Conservation (phyloP, 2,113 vertebrate genomes). For the Leuciscus idus region DNA sequence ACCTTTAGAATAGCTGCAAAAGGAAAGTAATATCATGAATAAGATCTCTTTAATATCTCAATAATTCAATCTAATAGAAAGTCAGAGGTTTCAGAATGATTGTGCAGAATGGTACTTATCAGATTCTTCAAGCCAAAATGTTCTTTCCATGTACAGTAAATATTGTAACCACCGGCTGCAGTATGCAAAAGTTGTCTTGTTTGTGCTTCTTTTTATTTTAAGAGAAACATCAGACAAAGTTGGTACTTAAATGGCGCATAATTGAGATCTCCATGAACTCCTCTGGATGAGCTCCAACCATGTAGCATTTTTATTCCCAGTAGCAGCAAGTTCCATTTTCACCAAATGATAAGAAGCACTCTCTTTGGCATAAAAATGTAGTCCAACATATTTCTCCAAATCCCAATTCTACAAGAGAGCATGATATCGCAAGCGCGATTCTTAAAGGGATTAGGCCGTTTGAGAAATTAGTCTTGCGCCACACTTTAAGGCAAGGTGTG, state of each 20-base stretch:
- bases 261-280: conserved; percentile 1
- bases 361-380: conserved; percentile 26
- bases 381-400: conserved; percentile 24
- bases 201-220: not conserved
- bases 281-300: not conserved
- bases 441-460: conserved; percentile 20
- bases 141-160: not conserved
- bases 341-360: not conserved
- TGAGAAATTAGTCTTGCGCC: conserved; percentile 29
- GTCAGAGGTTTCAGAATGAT: not conserved
- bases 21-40: not conserved
- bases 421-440: not conserved
- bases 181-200: not conserved
- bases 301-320: conserved; percentile 14
- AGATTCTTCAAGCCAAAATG: not conserved
- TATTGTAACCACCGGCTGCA: not conserved
- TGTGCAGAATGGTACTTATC: not conserved
- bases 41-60: not conserved
- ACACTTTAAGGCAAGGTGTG: conserved; percentile 21
- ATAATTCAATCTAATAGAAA: not conserved
- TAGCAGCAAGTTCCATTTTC: conserved; percentile 21
- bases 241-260: not conserved
- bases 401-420: conserved; percentile 27
- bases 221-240: not conserved
- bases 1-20: not conserved